A percentile compares a stretch with the other conserved stretches of the same genome.
Conservation (phyloP, 1,140 invertebrate genomes). For the Drusus annulatus region DNA sequence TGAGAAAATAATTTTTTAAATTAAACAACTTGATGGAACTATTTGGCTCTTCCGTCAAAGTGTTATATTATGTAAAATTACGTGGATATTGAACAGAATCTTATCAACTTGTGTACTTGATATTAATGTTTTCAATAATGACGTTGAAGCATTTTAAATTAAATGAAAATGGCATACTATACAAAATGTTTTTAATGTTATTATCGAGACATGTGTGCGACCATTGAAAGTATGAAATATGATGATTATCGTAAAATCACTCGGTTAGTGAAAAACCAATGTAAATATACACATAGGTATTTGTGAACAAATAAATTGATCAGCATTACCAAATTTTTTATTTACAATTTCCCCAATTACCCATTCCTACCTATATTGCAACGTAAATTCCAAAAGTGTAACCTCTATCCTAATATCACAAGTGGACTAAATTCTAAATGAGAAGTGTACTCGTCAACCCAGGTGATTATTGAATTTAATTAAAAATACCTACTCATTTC, state of each 20-base stretch:
- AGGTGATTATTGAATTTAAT: too few species aligned
- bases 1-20: constrained; percentile 52
- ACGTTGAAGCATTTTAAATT: constrained; percentile 48
- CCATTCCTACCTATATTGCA: too few species aligned
- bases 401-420: too few species aligned
- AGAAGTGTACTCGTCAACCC: too few species aligned
- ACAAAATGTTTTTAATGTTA: constrained; percentile 48
- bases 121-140: constrained; percentile 30
- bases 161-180: constrained; percentile 2
- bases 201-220: constrained; percentile 46
- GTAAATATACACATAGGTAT: constrained; percentile 59
- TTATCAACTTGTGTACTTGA: constrained; percentile 25
- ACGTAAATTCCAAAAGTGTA: too few species aligned
- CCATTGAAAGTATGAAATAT: constrained; percentile 51
- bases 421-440: too few species aligned
- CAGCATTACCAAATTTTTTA: constrained; percentile 50
- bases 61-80: not conserved
- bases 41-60: constrained; percentile 22
- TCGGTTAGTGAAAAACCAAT: constrained; percentile 59
- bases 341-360: not conserved
- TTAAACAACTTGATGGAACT: constrained; percentile 31
- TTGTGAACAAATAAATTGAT: constrained; percentile 60
- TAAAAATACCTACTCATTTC: too few species aligned
- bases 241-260: constrained; percentile 58
- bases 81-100: constrained; percentile 3